These are phyloP conservation scores for Pterobdella sp. DNA, from an alignment of 2,888 invertebrate species.

Conservation along the genomic window DNA sequence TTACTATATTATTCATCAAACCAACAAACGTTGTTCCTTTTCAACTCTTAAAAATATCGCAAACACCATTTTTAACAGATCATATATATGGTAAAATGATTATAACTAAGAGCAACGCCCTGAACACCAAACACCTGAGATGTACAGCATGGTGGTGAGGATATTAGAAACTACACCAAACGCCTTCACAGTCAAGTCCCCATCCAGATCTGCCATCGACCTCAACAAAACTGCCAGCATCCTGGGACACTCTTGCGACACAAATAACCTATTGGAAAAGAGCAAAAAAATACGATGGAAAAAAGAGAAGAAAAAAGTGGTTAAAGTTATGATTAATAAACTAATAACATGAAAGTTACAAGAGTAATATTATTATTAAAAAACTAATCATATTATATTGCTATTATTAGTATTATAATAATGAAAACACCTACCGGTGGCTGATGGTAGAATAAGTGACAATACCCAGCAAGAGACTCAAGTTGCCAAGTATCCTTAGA, in stretches of 20 bases:
- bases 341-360: neutral
- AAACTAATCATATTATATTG: too few species aligned
- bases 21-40: too few species aligned
- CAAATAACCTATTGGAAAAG: neutral
- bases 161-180: neutral
- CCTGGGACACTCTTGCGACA: slow-evolving; percentile 4
- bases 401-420: too few species aligned
- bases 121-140: neutral
- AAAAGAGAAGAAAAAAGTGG: neutral
- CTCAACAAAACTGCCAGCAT: neutral
- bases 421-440: too few species aligned
- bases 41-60: too few species aligned
- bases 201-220: neutral
- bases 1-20: neutral
- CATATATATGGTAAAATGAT: too few species aligned
- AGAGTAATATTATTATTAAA: slow-evolving; percentile 2
- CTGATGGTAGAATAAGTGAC: too few species aligned
- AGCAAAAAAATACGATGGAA: neutral
- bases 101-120: too few species aligned
- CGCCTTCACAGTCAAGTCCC: neutral
- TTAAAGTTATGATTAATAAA: too few species aligned
- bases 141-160: neutral
- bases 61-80: too few species aligned
- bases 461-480: too few species aligned
- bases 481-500: too few species aligned